phyloP scores from a whole-genome alignment of 2,888 invertebrate species.

The Uropetala carovei region DNA sequence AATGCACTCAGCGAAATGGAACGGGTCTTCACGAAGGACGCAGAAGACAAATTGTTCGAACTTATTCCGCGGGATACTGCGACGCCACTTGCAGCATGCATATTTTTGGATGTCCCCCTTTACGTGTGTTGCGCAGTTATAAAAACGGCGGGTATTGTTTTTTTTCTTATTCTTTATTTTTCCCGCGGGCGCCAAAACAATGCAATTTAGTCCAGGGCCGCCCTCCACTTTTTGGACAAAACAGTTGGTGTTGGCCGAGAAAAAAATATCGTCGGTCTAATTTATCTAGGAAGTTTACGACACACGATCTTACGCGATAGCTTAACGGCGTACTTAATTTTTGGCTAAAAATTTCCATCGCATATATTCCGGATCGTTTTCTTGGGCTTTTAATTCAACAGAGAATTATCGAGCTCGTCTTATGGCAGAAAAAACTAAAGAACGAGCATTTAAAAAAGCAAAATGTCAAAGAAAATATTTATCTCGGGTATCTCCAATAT shows the following conservation, averaged over 20 bases:
- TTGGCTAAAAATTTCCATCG: neutral
- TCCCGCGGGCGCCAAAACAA: neutral
- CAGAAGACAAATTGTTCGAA: neutral
- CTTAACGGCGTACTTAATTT: neutral
- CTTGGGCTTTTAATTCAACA: no score
- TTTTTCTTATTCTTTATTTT: neutral
- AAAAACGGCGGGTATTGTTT: neutral
- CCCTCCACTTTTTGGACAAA: neutral
- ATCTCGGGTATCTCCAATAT: no score
- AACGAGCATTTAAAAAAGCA: no score
- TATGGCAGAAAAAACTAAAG: no score
- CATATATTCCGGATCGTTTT: neutral
- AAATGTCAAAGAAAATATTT: no score
- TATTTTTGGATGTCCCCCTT: neutral
- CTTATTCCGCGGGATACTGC: neutral
- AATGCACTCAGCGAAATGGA: neutral
- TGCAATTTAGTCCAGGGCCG: neutral
- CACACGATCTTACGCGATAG: neutral
- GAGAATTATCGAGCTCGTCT: no score
- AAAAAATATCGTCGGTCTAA: neutral
- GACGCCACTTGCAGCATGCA: neutral
- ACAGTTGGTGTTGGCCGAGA: neutral
- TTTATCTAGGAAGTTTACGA: neutral
- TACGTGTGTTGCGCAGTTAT: neutral
- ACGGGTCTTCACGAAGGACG: neutral